Conservation (phyloP, 2,113 vertebrate genomes). For the Channa argus region DNA sequence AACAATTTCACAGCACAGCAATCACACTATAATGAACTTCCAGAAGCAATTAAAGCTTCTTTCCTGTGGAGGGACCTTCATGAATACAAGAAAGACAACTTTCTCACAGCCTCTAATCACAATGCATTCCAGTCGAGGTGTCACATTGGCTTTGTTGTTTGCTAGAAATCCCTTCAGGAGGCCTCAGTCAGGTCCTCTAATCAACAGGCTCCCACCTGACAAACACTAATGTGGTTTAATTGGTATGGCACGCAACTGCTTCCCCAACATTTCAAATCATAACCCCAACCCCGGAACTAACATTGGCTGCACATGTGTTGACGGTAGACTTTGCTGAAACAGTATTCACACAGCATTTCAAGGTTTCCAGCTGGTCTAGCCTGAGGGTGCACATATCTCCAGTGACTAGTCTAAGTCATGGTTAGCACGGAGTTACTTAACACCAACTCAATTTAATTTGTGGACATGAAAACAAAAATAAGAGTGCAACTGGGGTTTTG, state of each 20-base stretch:
- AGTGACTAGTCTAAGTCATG: conserved; percentile 10
- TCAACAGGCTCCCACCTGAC: conserved; percentile 54
- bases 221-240: conserved; percentile 53
- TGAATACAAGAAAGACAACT: conserved; percentile 70
- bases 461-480: conserved; percentile 14
- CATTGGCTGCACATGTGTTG: background rate
- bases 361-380: conserved; percentile 13
- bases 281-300: background rate
- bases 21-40: conserved; percentile 82
- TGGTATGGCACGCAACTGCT: conserved; percentile 32
- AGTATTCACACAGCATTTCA: conserved; percentile 3
- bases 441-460: background rate
- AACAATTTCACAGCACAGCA: conserved; percentile 83
- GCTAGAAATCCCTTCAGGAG: conserved; percentile 67
- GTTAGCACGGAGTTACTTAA: conserved; percentile 17
- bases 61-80: conserved; percentile 69
- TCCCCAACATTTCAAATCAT: conserved; percentile 24
- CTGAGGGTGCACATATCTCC: conserved; percentile 6
- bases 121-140: conserved; percentile 57
- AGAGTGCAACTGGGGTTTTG: background rate
- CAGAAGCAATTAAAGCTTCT: conserved; percentile 77
- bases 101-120: conserved; percentile 66
- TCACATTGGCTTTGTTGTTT: conserved; percentile 59
- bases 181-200: conserved; percentile 56
- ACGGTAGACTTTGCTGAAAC: background rate